A percentile compares a stretch with the other conserved stretches of the same genome.
Conservation (phyloP, 2,113 vertebrate genomes). For the Mormoops blainvillei region DNA sequence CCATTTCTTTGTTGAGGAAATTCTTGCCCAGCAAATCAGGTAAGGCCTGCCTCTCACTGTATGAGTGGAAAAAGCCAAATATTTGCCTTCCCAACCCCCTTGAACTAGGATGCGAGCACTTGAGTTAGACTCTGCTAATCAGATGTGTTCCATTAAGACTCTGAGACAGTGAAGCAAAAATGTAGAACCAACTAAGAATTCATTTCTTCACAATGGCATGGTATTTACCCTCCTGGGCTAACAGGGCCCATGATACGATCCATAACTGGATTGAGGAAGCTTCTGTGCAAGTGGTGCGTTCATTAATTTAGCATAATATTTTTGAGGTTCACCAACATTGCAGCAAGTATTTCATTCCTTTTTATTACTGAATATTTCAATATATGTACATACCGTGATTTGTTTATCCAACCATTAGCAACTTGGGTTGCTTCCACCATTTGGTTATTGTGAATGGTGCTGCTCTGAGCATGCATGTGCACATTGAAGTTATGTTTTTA, state of each 20-base stretch:
- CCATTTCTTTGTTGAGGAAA: background rate
- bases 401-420: no score
- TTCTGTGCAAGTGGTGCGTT: background rate
- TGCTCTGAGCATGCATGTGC: background rate
- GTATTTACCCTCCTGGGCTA: background rate
- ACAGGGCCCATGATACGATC: background rate
- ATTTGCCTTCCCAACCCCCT: background rate
- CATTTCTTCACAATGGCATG: background rate
- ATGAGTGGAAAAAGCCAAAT: background rate
- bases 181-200: background rate
- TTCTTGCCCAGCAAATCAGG: background rate
- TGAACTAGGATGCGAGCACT: background rate
- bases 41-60: background rate
- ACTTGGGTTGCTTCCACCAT: background rate
- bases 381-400: background rate
- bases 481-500: background rate
- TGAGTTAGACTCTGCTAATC: background rate
- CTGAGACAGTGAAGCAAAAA: background rate
- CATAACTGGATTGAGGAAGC: background rate
- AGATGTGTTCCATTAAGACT: background rate
- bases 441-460: background rate
- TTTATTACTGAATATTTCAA: background rate
- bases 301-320: background rate
- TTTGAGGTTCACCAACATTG: background rate
- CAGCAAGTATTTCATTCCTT: background rate